Percentiles rank a stretch among this genome's conserved stretches.
phyloP scores from a whole-genome alignment of 2,113 vertebrate genomes.

The Triplophysa rosa region DNA sequence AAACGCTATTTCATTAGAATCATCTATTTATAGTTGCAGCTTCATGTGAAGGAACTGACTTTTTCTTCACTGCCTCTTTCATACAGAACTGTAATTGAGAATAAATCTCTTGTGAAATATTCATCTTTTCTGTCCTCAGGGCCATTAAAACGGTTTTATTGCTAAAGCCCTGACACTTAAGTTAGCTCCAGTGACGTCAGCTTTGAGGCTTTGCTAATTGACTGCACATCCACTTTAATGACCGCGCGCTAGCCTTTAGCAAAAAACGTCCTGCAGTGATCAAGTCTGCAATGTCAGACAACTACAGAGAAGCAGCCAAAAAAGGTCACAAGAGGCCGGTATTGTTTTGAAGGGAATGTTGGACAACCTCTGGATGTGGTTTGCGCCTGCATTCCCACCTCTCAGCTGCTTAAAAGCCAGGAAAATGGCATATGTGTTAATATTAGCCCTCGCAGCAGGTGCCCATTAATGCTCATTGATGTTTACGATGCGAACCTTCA shows the following conservation, averaged over 20 bases:
- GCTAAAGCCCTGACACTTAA: neutral
- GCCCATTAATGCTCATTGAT: conserved; percentile 69
- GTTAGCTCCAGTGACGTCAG: neutral
- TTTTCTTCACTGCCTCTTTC: conserved; percentile 2
- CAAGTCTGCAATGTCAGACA: conserved; percentile 13
- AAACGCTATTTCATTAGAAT: too few relatives aligned
- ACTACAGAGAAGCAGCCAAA: neutral
- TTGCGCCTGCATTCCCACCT: conserved; percentile 51
- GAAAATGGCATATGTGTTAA: conserved; percentile 62
- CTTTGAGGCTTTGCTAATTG: conserved; percentile 22
- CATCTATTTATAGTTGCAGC: neutral
- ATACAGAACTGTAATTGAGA: conserved; percentile 36
- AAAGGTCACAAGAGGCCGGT: conserved; percentile 12
- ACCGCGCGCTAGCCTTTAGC: conserved; percentile 19
- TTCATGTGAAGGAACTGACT: conserved; percentile 1
- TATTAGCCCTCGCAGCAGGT: conserved; percentile 64
- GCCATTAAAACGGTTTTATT: neutral
- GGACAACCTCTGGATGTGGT: conserved; percentile 7
- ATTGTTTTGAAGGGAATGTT: conserved; percentile 31
- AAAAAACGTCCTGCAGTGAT: conserved; percentile 14
- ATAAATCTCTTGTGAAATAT: conserved; percentile 33
- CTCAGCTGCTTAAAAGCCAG: conserved; percentile 64
- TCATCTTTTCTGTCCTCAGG: neutral
- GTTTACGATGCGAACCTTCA: conserved; percentile 70
- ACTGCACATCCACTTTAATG: conserved; percentile 1